Percentiles rank a stretch among this genome's conserved stretches.
phyloP scores from a whole-genome alignment of 2,888 invertebrate species.

The Rotaria sp. region DNA sequence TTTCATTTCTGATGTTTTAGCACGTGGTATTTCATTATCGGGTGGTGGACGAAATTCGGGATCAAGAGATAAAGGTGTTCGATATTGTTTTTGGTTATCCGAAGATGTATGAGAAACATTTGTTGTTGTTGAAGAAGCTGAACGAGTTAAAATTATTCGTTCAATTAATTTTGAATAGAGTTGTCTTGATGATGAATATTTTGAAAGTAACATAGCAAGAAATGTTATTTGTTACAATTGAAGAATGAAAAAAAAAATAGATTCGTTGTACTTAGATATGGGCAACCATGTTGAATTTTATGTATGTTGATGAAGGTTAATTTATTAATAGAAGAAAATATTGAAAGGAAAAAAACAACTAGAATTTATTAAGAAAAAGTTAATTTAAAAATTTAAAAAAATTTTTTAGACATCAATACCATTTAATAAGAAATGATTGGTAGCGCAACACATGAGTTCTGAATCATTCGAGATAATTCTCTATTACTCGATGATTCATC shows the following conservation, averaged over 20 bases:
- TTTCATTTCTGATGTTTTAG: not conserved
- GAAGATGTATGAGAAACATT: not conserved
- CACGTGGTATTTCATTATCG: conserved; percentile 14
- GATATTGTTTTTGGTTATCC: not conserved
- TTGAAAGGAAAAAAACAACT: not conserved
- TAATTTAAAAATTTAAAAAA: not conserved
- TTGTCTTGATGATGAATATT: not conserved
- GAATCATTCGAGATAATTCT: not conserved
- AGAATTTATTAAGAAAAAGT: not conserved
- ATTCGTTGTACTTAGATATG: not conserved
- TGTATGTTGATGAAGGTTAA: not conserved
- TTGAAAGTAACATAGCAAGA: not conserved
- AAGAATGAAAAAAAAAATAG: not conserved
- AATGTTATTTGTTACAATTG: not conserved
- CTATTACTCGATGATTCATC: not conserved
- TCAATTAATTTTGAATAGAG: not conserved
- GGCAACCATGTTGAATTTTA: not conserved
- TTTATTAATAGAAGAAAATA: not conserved
- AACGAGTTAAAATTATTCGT: not conserved
- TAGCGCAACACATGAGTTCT: not conserved
- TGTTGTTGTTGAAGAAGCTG: not conserved
- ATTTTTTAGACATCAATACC: too few species aligned
- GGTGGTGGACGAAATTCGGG: conserved; percentile 11
- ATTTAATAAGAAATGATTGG: not conserved
- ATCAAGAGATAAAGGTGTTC: not conserved